phyloP scores from a whole-genome alignment of 37 sponge, comb jelly and placozoan species.

The Theonella swinhoei region DNA sequence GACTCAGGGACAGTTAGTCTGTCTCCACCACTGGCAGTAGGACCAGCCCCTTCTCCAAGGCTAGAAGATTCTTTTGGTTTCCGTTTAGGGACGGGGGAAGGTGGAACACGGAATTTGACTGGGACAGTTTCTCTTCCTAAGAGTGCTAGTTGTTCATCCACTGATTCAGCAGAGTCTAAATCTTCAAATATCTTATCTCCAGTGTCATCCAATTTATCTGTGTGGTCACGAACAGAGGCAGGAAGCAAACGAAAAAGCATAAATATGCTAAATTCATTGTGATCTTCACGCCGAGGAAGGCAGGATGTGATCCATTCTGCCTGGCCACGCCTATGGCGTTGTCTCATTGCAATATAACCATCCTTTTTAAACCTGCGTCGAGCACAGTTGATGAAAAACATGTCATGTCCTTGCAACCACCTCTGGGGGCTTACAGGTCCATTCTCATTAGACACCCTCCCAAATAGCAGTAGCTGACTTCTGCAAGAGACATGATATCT shows the following conservation, averaged over 20 bases:
- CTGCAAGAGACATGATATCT: constrained; percentile 17
- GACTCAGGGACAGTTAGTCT: not conserved
- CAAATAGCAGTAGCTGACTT: constrained; percentile 30
- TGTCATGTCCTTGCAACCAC: constrained; percentile 48
- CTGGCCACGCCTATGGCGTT: not conserved
- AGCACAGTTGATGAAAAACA: constrained; percentile 59
- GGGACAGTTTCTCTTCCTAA: not conserved
- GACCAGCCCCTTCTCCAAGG: too few relatives aligned
- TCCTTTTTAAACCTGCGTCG: constrained; percentile 10
- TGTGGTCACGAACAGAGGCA: too few relatives aligned
- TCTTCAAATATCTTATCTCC: not conserved
- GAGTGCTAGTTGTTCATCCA: not conserved
- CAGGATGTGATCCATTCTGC: constrained; percentile 22
- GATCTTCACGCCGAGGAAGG: constrained; percentile 5
- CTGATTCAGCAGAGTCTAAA: not conserved
- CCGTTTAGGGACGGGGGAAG: not conserved
- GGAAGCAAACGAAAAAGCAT: constrained; percentile 51
- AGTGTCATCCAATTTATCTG: too few relatives aligned
- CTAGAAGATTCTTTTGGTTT: too few relatives aligned
- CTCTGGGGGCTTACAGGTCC: constrained; percentile 1
- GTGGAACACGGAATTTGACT: not conserved
- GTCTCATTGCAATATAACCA: constrained; percentile 45
- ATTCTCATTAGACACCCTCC: constrained; percentile 14
- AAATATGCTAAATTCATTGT: constrained; percentile 5
- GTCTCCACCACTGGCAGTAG: not conserved